These are phyloP conservation scores for Lasioglossum pauxillum DNA, from an alignment of 2,888 invertebrate species.

Conservation along the genomic window DNA sequence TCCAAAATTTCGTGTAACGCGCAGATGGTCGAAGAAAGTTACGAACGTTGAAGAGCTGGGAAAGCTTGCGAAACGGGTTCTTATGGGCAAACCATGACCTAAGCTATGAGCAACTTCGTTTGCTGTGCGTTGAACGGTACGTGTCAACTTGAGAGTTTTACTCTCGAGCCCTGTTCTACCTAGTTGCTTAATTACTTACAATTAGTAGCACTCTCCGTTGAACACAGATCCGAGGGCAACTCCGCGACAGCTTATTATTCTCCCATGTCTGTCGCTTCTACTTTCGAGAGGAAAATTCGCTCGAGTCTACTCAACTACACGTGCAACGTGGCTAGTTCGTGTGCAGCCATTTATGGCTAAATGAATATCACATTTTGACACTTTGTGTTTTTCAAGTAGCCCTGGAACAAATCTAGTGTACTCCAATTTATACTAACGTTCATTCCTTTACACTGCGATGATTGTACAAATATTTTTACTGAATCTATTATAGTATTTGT, in stretches of 20 bases:
- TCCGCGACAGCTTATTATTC: slow-evolving; percentile 7
- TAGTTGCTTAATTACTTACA: slow-evolving; percentile 18
- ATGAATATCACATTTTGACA: neutral
- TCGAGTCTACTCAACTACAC: neutral
- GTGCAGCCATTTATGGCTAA: neutral
- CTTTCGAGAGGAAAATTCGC: slow-evolving; percentile 13
- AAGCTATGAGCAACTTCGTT: slow-evolving; percentile 37
- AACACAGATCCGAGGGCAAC: slow-evolving; percentile 13
- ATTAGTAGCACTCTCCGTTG: slow-evolving; percentile 23
- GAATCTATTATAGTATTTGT: neutral
- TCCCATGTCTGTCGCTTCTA: slow-evolving; percentile 60
- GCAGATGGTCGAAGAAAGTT: slow-evolving; percentile 26
- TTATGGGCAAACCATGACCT: slow-evolving; percentile 45
- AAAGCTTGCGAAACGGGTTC: slow-evolving; percentile 27
- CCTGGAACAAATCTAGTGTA: neutral
- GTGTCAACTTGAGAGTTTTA: slow-evolving; percentile 23
- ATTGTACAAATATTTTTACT: neutral
- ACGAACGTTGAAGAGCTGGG: slow-evolving; percentile 1
- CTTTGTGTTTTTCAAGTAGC: neutral
- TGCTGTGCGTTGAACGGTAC: slow-evolving; percentile 18
- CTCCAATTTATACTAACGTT: neutral
- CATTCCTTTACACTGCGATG: neutral
- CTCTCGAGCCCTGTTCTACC: slow-evolving; percentile 5
- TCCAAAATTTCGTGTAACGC: slow-evolving; percentile 26
- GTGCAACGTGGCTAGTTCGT: neutral